Conservation (phyloP, 2,113 vertebrate species). For the Phoxinus phoxinus region DNA sequence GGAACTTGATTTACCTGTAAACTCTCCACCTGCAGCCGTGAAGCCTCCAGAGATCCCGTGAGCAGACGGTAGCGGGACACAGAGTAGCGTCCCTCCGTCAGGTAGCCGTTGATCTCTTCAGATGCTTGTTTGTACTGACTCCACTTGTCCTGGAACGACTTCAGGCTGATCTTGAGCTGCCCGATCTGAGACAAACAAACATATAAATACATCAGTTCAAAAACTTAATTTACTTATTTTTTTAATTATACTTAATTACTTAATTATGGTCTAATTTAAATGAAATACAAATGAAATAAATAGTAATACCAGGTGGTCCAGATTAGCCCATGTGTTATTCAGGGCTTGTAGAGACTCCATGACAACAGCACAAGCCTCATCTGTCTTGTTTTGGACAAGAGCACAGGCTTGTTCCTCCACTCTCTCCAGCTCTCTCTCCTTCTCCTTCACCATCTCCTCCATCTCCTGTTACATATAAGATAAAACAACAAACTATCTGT, state of each 20-base stretch:
- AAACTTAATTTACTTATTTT: neutral
- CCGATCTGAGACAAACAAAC: constrained; percentile 76
- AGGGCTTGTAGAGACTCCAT: constrained; percentile 83
- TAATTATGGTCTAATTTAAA: neutral
- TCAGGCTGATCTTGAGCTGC: constrained; percentile 87
- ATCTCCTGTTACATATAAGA: constrained; percentile 80
- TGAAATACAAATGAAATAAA: neutral
- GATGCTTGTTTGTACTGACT: constrained; percentile 82
- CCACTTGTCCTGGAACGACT: constrained; percentile 89
- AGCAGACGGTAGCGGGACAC: constrained; percentile 90
- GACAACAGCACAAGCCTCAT: constrained; percentile 84
- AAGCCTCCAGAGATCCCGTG: constrained; percentile 92
- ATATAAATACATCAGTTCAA: too few species aligned
- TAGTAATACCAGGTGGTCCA: constrained; percentile 85
- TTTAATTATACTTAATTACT: too few species aligned
- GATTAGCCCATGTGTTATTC: constrained; percentile 87
- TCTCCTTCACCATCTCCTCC: constrained; percentile 87
- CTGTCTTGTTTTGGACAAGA: constrained; percentile 90
- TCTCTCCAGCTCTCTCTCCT: constrained; percentile 90
- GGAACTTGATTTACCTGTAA: constrained; percentile 81
- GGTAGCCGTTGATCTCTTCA: constrained; percentile 86
- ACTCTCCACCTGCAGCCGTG: constrained; percentile 88
- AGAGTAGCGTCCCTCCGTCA: constrained; percentile 92
- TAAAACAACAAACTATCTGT: neutral
- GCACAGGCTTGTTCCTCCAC: constrained; percentile 88